Percentiles rank a stretch among this genome's conserved stretches.
Evolutionary conservation across 2,797 vertebrate genomes (phyloP).

Genomic region (Sciurus vulgaris): DNA sequence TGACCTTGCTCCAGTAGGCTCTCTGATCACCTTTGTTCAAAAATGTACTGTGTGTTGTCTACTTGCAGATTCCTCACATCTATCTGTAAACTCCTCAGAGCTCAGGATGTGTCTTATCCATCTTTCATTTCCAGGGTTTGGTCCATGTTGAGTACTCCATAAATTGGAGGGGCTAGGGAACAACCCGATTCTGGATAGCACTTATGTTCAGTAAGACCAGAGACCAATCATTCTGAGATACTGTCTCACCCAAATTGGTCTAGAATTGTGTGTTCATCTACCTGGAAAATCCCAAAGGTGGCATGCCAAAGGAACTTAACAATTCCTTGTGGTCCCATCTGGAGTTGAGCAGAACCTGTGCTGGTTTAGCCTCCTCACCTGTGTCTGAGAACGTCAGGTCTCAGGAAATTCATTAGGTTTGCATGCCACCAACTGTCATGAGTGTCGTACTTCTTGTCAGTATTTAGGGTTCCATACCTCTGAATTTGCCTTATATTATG

Average conservation of each 20-base stretch:
- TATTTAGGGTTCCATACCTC: not conserved
- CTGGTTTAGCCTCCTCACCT: too few species aligned
- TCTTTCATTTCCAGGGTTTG: not conserved
- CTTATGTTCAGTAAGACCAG: not conserved
- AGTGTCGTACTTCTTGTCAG: too few species aligned
- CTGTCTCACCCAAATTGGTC: not conserved
- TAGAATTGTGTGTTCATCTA: not conserved
- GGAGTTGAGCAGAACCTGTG: too few species aligned
- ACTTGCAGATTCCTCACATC: not conserved
- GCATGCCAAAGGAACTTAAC: too few species aligned
- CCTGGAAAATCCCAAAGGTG: not conserved
- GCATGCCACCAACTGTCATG: too few species aligned
- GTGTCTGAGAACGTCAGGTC: too few species aligned
- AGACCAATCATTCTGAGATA: not conserved
- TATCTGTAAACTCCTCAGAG: not conserved
- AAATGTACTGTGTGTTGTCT: not conserved
- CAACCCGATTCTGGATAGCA: not conserved
- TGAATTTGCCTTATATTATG: not conserved
- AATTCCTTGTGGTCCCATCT: too few species aligned
- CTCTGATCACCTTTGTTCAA: not conserved
- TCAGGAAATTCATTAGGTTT: not conserved
- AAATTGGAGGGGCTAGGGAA: too few species aligned
- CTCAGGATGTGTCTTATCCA: not conserved
- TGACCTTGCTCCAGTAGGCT: not conserved
- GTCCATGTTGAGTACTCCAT: too few species aligned